Evolutionary conservation across 1,140 invertebrate species (phyloP).

Genomic region (Caenorhabditis brenneri): DNA sequence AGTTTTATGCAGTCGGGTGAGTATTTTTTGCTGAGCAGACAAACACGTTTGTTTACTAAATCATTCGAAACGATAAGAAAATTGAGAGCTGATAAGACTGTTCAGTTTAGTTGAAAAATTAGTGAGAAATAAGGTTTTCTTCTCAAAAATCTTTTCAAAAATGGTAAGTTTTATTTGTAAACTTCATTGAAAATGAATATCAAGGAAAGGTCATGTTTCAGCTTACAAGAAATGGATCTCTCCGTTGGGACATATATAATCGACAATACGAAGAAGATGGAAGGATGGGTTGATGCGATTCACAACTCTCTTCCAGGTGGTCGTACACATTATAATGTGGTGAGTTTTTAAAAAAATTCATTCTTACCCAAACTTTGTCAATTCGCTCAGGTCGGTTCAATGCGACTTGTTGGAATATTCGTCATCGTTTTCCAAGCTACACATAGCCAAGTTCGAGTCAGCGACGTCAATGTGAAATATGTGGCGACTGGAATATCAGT

Average conservation of each 20-base stretch:
- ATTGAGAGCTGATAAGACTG: too few species aligned
- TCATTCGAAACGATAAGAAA: not conserved
- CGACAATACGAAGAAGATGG: slow-evolving; percentile 63
- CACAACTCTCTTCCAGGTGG: slow-evolving; percentile 56
- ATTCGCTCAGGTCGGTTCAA: slow-evolving; percentile 58
- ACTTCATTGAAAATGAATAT: too few species aligned
- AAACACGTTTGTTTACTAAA: not conserved
- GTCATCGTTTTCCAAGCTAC: slow-evolving; percentile 60
- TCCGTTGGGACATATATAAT: slow-evolving; percentile 68
- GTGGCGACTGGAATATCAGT: slow-evolving; percentile 68
- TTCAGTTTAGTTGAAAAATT: too few species aligned
- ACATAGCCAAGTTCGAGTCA: slow-evolving; percentile 26
- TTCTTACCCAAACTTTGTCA: not conserved
- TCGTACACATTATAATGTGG: slow-evolving; percentile 19
- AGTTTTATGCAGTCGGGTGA: slow-evolving; percentile 69
- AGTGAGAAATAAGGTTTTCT: too few species aligned
- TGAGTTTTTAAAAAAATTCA: not conserved
- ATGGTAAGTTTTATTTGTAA: slow-evolving; percentile 53
- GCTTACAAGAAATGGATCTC: slow-evolving; percentile 70
- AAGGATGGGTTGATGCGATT: slow-evolving; percentile 64
- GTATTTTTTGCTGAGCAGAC: not conserved
- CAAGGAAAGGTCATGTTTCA: slow-evolving; percentile 56
- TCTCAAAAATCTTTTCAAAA: too few species aligned
- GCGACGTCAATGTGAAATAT: slow-evolving; percentile 42
- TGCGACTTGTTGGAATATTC: slow-evolving; percentile 70